phyloP scores from a whole-genome alignment of 2,888 invertebrate genomes.

The Athetis lepigone region DNA sequence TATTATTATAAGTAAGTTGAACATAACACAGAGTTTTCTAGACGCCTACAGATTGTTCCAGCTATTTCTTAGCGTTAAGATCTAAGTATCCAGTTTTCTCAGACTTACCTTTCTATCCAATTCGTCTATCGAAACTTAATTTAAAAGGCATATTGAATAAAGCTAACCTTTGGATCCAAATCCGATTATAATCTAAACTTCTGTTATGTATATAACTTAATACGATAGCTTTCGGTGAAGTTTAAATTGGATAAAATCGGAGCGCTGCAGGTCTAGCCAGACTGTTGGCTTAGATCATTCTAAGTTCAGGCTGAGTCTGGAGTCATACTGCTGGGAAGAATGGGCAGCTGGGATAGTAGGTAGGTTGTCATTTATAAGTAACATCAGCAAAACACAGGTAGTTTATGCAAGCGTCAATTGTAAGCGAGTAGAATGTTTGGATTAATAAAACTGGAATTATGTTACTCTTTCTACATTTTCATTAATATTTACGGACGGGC shows the following conservation, averaged over 20 bases:
- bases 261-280: conserved; percentile 49
- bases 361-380: not conserved
- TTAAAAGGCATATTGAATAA: conserved; percentile 29
- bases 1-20: not conserved
- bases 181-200: conserved; percentile 46
- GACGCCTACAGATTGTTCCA: too few species aligned
- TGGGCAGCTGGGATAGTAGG: not conserved
- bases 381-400: too few species aligned
- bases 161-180: conserved; percentile 21
- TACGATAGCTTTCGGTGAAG: conserved; percentile 54
- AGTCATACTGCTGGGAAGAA: conserved; percentile 13
- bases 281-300: conserved; percentile 43
- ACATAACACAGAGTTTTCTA: not conserved
- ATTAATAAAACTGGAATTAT: too few species aligned
- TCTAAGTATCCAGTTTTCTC: not conserved
- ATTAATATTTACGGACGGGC: too few species aligned
- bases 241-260: conserved; percentile 73
- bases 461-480: too few species aligned
- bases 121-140: conserved; percentile 11
- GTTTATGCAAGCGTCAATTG: too few species aligned
- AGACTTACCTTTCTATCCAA: not conserved
- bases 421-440: too few species aligned
- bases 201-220: conserved; percentile 49
- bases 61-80: not conserved
- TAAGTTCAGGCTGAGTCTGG: conserved; percentile 44